Base-by-base conservation (phyloP, 2,797 vertebrate species). In the Tokudaia tokunoshimensis region DNA sequence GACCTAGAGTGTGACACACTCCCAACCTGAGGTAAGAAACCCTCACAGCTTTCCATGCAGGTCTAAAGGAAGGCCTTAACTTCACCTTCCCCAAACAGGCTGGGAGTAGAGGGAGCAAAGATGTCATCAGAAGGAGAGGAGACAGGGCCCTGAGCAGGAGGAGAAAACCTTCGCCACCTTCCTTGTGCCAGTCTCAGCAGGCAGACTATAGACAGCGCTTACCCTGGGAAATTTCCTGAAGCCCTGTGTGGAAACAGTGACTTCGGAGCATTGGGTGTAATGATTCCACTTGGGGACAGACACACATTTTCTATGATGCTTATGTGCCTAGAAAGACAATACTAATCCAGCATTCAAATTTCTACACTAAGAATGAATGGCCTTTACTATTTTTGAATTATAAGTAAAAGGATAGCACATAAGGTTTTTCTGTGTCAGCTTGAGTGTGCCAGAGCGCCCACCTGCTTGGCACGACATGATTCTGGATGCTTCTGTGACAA, bases 401-500 rank as follows among this genome's bases (percentile, higher is more conserved):
- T 12, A 20, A 63, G 80, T n/a, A n/a, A 82, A 84, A 76, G 17
- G 10, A 47, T 59, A 37, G 20, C 52, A 88, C 50, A 37, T n/a
- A 20, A 76, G n/a, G 72, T 70, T 52, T 26, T 47, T 26, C 72
- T 59, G 37, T 57, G 6, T 74, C 29, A n/a, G 13, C 20, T 4
- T 79, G 50, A 31, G 41, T 79, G 29, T 63, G 34, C 44, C 50
- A 76, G 0, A 0, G 50, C 47, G n/a, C 84, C 57, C 55, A 83
- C 41, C 59, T 70, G 47, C 47, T 90, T 82, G 78, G 34, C 59
- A 52, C 29, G 26, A 41, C 7, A 17, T 89, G 31, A 55, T 70
- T 96, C 67, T 86, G 50, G 41, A 34, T 47, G 31, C 92, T 92
- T 94, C 74, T 82, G 47, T n/a, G 44, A 65, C 70, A 41, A 13